Base-by-base conservation (phyloP, 2,113 vertebrate genomes). In the Cygnus buccinator region DNA sequence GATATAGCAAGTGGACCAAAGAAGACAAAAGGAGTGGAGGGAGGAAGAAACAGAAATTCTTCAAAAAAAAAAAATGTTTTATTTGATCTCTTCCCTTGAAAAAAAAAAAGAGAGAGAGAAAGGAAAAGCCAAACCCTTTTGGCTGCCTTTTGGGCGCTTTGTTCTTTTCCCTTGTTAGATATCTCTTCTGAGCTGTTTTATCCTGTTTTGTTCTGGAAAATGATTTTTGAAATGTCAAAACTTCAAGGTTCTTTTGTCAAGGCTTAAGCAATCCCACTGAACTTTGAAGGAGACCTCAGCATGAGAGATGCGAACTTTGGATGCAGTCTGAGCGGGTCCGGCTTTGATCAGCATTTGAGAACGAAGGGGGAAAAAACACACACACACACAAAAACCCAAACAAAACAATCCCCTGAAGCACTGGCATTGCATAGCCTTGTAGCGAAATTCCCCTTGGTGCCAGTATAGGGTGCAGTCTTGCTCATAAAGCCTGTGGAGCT, bases 251-350 rank as follows among this genome's bases (percentile, higher is more conserved):
- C 81, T 95, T 97, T 98, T 96, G 92, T 96, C 77, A 73, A 88
- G 81, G 96, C 95, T 97, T 94, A 96, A 95, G 96, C 73, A 95
- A 62, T 83, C 85, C 90, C 84, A 57, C 76, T 95, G 95, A 92
- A 97, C 92, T 97, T 97, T 94, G 97, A 97, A 97, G 95, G 94
- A 95, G 89, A 95, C 89, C 93, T 71, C 71, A 67, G 92, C 83
- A 65, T 77, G 89, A 94, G 70, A 52, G 67, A 48, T 58, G 6
- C 85, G 94, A 94, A 97, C 97, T 96, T 97, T 48, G 90, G 90
- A 86, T 9, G 80, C 84, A 90, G 75, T 78, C 85, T 84, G 71
- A 93, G 81, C 94, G 88, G 88, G 61, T 23, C 46, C 6, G 2
- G 35, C 97, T 98, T 98, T 97, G 95, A 98, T 98, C 97, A 94